Evolutionary conservation across 2,888 invertebrate genomes (phyloP).

Genomic region (Byasa hedistus): DNA sequence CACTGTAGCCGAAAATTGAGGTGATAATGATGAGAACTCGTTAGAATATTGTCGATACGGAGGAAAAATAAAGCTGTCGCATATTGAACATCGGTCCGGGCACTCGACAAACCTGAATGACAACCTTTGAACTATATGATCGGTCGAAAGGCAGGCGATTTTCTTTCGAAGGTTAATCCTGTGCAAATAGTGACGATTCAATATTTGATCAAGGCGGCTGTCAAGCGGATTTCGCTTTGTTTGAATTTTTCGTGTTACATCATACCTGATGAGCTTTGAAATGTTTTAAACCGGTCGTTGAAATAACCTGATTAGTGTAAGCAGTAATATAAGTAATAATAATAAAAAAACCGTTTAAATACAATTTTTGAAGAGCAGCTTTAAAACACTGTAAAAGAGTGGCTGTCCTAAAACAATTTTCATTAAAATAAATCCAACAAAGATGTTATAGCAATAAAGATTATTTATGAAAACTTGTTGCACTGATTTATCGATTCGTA

Average conservation of each 20-base stretch:
- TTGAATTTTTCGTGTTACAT: slow-evolving; percentile 51
- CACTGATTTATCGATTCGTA: slow-evolving; percentile 6
- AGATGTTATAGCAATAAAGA: slow-evolving; percentile 14
- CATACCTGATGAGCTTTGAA: slow-evolving; percentile 50
- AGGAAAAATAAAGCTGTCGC: slow-evolving; percentile 42
- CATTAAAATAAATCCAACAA: slow-evolving; percentile 11
- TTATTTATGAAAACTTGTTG: slow-evolving; percentile 3
- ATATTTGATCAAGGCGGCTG: slow-evolving; percentile 54
- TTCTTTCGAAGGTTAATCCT: slow-evolving; percentile 38
- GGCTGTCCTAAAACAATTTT: slow-evolving; percentile 1
- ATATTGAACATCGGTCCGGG: slow-evolving; percentile 49
- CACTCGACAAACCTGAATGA: slow-evolving; percentile 57
- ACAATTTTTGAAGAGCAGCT: slow-evolving; percentile 2
- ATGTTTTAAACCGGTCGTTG: slow-evolving; percentile 27
- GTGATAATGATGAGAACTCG: slow-evolving; percentile 49
- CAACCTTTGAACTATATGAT: slow-evolving; percentile 70
- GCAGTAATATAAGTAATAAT: not conserved
- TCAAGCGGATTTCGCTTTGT: slow-evolving; percentile 56
- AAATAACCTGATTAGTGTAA: slow-evolving; percentile 3
- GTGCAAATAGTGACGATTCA: slow-evolving; percentile 41
- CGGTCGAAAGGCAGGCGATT: slow-evolving; percentile 37
- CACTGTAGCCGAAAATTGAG: slow-evolving; percentile 38
- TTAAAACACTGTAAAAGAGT: slow-evolving; percentile 6
- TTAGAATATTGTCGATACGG: slow-evolving; percentile 44
- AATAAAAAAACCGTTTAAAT: not conserved